Evolutionary conservation across 2,888 invertebrate genomes (phyloP), one percentile per base, ranked within the genome.

Genomic region (Ethmia dodecea): DNA sequence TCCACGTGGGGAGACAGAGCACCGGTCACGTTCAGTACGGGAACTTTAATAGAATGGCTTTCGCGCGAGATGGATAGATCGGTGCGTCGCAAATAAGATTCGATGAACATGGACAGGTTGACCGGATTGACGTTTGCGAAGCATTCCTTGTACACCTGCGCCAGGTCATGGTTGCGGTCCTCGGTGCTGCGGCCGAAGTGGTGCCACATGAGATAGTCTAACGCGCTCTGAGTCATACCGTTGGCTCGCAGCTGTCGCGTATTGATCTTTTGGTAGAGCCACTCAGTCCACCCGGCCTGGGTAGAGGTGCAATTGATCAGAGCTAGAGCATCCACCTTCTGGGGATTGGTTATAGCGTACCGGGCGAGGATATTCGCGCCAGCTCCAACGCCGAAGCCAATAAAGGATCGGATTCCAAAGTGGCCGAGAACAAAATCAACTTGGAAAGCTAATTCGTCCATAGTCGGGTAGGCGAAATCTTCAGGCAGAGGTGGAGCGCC

Each of bases 161-260:
- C 94, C 64, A 99, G 88, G 72, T 99, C 99, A 65, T 97, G 95
- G 72, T 97, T 97, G 40, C 96, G 90, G 47, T 96, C 96, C 64
- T 97, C 95, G 12, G 94, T 94, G 52, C 84, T 84, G 34, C 94
- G 91, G 41, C 99, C 99, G 77, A 99, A 99, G 77, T 99, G 99
- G 81, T 99, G 98, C 99, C 99, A 99, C 94, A 99, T 96, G 47
- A 99, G 88, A 69, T 99, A 99, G 64, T 99, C 97, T 47, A 97
- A 87, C 3, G 96, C 96, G 36, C 96, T 93, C 68, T 96, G 95
- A 33, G 96, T 96, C 95, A 96, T 95, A 33, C 96, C 96, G 65
- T 93, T 94, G 13, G 94, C 92, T 50, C 94, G 90, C 47, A 97
- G 88, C 80, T 96, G 93, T 52, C 95, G 89, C 6, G 95, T 93